Percentiles rank a stretch among this genome's conserved stretches.
phyloP scores from a whole-genome alignment of 2,888 invertebrate species.

The Matsumyia berberina region DNA sequence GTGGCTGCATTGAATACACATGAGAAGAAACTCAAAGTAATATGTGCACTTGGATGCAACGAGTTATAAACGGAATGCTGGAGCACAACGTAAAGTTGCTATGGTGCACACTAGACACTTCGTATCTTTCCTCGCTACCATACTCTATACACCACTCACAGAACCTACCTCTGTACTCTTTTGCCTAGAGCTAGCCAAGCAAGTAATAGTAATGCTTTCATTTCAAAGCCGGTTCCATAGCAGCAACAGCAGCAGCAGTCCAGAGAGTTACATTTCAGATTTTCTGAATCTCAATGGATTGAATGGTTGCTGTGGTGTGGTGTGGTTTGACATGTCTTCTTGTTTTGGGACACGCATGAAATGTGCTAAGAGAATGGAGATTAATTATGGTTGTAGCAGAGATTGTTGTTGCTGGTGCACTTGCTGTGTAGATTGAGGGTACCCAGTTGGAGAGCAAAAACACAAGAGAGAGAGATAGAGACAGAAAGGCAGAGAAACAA shows the following conservation, averaged over 20 bases:
- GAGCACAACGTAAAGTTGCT: slow-evolving; percentile 33
- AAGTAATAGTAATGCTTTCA: slow-evolving; percentile 74
- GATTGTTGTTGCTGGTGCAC: slow-evolving; percentile 49
- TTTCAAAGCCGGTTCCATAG: slow-evolving; percentile 71
- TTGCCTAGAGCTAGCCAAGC: slow-evolving; percentile 72
- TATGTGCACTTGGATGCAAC: slow-evolving; percentile 74
- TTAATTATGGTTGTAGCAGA: slow-evolving; percentile 62
- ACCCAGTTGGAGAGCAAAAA: slow-evolving; percentile 55
- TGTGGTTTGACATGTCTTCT: slow-evolving; percentile 72
- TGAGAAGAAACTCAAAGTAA: slow-evolving; percentile 65
- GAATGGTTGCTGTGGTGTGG: slow-evolving; percentile 43
- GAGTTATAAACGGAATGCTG: slow-evolving; percentile 71
- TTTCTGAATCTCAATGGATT: slow-evolving; percentile 46
- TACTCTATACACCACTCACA: slow-evolving; percentile 5
- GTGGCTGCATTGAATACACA: slow-evolving; percentile 40
- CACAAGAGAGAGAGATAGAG: background rate
- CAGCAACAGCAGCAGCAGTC: slow-evolving; percentile 30
- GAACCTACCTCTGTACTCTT: slow-evolving; percentile 26
- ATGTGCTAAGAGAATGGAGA: slow-evolving; percentile 68
- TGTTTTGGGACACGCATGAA: slow-evolving; percentile 75
- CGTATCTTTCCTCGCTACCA: slow-evolving; percentile 32
- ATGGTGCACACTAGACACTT: slow-evolving; percentile 62
- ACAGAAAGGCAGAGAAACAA: slow-evolving; percentile 10
- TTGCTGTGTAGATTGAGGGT: slow-evolving; percentile 63
- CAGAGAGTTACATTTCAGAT: slow-evolving; percentile 70